These are phyloP conservation scores for Noctua janthina DNA, from an alignment of 2,888 invertebrate species.

Conservation along the genomic window DNA sequence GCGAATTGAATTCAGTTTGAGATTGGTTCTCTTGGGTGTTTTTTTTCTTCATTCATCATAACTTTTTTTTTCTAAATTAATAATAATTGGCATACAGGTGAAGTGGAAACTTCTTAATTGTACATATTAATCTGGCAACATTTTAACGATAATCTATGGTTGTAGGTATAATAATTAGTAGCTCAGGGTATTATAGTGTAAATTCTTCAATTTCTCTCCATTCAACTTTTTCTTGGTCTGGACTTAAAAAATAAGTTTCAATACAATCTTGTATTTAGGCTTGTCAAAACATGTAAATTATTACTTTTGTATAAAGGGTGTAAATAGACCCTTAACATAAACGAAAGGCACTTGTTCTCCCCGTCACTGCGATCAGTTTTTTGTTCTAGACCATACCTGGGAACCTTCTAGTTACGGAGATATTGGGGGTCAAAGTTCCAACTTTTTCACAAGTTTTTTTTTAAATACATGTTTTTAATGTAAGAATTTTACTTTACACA, in stretches of 20 bases:
- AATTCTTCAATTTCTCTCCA: slow-evolving; percentile 33
- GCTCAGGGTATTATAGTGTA: slow-evolving; percentile 21
- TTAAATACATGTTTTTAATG: too few species aligned
- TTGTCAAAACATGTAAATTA: not conserved
- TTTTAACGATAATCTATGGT: not conserved
- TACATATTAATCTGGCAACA: slow-evolving; percentile 29
- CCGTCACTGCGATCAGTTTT: too few species aligned
- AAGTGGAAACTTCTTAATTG: slow-evolving; percentile 21
- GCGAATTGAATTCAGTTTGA: slow-evolving; percentile 43
- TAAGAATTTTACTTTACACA: too few species aligned
- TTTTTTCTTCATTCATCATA: slow-evolving; percentile 48
- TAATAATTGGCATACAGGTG: slow-evolving; percentile 53
- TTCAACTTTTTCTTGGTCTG: slow-evolving; percentile 10
- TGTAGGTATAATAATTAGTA: not conserved
- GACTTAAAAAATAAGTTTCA: not conserved
- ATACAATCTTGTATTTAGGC: not conserved
- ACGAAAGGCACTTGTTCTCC: too few species aligned
- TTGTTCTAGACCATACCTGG: too few species aligned
- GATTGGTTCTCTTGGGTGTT: slow-evolving; percentile 49
- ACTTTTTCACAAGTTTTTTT: too few species aligned
- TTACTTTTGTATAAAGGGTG: slow-evolving; percentile 7
- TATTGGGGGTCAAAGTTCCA: too few species aligned
- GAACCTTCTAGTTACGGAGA: too few species aligned
- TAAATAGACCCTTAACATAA: too few species aligned
- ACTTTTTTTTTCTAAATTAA: slow-evolving; percentile 63